A percentile compares a stretch with the other conserved stretches of the same genome.
phyloP scores from a whole-genome alignment of 23 tunicate species.

The Halocynthia roretzi region DNA sequence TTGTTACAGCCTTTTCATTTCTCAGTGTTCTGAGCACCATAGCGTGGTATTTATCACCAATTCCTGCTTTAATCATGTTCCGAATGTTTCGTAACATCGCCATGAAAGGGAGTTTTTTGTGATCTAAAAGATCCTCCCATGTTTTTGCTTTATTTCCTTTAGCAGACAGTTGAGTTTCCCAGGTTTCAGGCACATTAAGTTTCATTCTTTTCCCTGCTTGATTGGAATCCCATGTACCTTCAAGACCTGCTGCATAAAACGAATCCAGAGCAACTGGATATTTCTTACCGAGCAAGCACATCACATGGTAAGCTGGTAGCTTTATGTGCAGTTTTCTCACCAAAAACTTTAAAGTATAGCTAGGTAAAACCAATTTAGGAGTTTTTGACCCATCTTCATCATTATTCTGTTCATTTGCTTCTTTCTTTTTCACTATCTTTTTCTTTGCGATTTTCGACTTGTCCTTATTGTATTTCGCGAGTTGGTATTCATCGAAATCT shows the following conservation, averaged over 20 bases:
- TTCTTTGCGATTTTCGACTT: slow-evolving; percentile 18
- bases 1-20: slow-evolving; percentile 48
- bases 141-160: slow-evolving; percentile 45
- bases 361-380: slow-evolving; percentile 8
- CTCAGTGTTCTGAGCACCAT: slow-evolving; percentile 20
- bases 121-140: slow-evolving; percentile 63
- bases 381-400: neutral
- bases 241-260: slow-evolving; percentile 34
- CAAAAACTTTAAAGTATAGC: slow-evolving; percentile 34
- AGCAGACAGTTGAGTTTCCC: slow-evolving; percentile 66
- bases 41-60: slow-evolving; percentile 38
- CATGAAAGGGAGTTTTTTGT: slow-evolving; percentile 66
- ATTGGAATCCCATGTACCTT: slow-evolving; percentile 50
- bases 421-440: slow-evolving; percentile 1
- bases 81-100: slow-evolving; percentile 72
- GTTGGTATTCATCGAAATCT: slow-evolving; percentile 64
- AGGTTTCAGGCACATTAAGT: slow-evolving; percentile 41
- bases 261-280: slow-evolving; percentile 38
- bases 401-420: neutral
- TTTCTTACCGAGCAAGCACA: slow-evolving; percentile 68
- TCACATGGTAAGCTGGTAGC: slow-evolving; percentile 62
- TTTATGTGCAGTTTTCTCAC: slow-evolving; percentile 61
- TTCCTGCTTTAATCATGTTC: slow-evolving; percentile 63
- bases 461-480: slow-evolving; percentile 51
- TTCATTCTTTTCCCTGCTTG: slow-evolving; percentile 70